Conservation (phyloP, 2,888 invertebrate genomes). For the Cheiracanthium punctorium region DNA sequence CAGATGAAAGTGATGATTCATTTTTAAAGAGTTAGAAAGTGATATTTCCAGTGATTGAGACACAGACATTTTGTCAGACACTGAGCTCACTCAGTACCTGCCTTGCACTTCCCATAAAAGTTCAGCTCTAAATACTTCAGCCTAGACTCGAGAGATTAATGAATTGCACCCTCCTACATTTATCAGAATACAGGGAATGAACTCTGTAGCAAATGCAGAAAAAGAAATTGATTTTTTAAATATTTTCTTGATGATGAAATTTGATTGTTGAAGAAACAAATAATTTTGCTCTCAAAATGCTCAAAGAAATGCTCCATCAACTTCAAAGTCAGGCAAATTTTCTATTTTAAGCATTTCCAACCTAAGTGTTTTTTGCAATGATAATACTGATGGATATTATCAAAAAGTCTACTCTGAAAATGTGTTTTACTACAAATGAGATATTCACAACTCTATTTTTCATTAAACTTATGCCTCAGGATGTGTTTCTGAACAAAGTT, state of each 20-base stretch:
- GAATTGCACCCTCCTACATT: slow-evolving; percentile 12
- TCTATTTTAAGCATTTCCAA: too few species aligned
- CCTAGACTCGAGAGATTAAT: neutral
- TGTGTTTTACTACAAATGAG: too few species aligned
- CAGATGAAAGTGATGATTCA: too few species aligned
- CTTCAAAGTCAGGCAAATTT: too few species aligned
- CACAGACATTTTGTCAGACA: slow-evolving; percentile 14
- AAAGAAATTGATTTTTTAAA: slow-evolving; percentile 16
- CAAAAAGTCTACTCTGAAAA: neutral
- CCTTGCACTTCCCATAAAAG: slow-evolving; percentile 15
- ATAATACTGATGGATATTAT: too few species aligned
- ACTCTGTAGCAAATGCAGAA: neutral
- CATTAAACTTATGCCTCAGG: too few species aligned
- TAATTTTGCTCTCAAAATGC: neutral
- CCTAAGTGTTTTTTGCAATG: too few species aligned
- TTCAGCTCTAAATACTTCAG: neutral
- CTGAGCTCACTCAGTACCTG: slow-evolving; percentile 5
- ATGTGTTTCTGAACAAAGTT: too few species aligned
- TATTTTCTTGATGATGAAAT: slow-evolving; percentile 11
- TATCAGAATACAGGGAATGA: neutral
- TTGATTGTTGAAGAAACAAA: slow-evolving; percentile 13
- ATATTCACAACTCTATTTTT: too few species aligned
- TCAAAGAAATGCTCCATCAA: too few species aligned
- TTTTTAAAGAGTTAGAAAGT: slow-evolving; percentile 1
- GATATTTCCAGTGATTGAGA: neutral